These are phyloP conservation scores for Sardinella longiceps DNA, from an alignment of 2,797 vertebrate genomes.

Conservation along the genomic window DNA sequence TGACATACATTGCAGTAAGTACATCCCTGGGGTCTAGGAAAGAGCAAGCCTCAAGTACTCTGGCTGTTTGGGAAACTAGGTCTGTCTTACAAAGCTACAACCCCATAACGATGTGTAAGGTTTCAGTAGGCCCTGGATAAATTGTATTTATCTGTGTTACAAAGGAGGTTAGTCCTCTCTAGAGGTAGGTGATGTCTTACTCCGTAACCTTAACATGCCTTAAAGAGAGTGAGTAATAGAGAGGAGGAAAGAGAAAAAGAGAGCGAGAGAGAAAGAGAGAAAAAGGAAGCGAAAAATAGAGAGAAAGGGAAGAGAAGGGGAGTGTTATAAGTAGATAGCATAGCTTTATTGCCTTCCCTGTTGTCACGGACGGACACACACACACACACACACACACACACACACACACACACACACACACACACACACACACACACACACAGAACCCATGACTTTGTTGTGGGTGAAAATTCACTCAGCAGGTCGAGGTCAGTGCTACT, in stretches of 20 bases:
- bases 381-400: slow-evolving; percentile 18
- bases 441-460: slow-evolving; percentile 13
- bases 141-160: slow-evolving; percentile 23
- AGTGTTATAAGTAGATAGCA: not conserved
- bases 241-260: not conserved
- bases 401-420: slow-evolving; percentile 17
- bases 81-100: slow-evolving; percentile 10
- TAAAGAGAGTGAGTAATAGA: not conserved
- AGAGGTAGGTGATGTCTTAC: slow-evolving; percentile 12
- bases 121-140: slow-evolving; percentile 12
- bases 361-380: not conserved
- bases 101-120: slow-evolving; percentile 17
- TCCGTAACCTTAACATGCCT: slow-evolving; percentile 23
- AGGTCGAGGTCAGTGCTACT: slow-evolving; percentile 30
- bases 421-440: not conserved
- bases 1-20: not conserved
- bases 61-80: not conserved
- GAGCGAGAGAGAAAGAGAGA: not conserved
- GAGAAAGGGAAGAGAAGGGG: not conserved
- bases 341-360: not conserved
- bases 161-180: slow-evolving; percentile 19
- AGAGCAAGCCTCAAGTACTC: not conserved
- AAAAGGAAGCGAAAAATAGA: not conserved
- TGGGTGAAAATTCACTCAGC: slow-evolving; percentile 33
- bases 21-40: not conserved